Evolutionary conservation across 2,113 vertebrate genomes (phyloP), one percentile per base, ranked within the genome.

Genomic region (Ciconia maguari): DNA sequence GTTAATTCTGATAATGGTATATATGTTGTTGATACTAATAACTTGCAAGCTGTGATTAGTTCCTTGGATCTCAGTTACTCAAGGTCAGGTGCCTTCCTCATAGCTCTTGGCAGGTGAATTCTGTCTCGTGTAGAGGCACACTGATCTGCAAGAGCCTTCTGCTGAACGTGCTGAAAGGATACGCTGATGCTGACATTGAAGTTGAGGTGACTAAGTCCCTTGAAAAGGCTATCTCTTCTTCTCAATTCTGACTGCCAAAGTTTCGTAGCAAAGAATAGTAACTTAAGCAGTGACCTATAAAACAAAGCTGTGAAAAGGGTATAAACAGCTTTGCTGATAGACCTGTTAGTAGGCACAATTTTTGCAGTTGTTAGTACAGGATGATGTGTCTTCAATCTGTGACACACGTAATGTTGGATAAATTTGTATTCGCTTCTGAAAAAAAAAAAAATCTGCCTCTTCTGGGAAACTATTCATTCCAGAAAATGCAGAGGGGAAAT

Each of bases 391-490:
- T 89, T 90, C 76, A 90, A 44, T 89, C 89, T 95, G 51, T 95
- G 88, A 92, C 65, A 92, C 27, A 36, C 3, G 13, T 71, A 83
- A 62, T 36, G 42, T 80, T 94, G 72, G 75, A 91, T 70, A 87
- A 44, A 80, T 79, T 83, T 70, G 25, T 78, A 48, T 83, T 91
- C 48, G 13, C 52, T 89, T 94, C 57, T 94, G 82, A 90, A 65
- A 89, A n/a, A 36, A 89, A 82, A 34, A 52, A 51, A 48, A 48
- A 46, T 74, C 74, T 83, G 42, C 34, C 42, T 89, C 55, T 89
- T 91, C 94, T 96, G 83, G 82, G 79, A 94, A 96, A 93, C 62
- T 41, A 24, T 70, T 93, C 78, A 82, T 83, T 88, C 81, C 80
- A 94, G 64, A 92, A 93, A 89, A 78, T 72, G 60, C 41, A 58